Percentiles rank a stretch among this genome's conserved stretches.
phyloP scores from a whole-genome alignment of 92 coral and sea anemone genomes.

The Parazoanthus atlanticus region DNA sequence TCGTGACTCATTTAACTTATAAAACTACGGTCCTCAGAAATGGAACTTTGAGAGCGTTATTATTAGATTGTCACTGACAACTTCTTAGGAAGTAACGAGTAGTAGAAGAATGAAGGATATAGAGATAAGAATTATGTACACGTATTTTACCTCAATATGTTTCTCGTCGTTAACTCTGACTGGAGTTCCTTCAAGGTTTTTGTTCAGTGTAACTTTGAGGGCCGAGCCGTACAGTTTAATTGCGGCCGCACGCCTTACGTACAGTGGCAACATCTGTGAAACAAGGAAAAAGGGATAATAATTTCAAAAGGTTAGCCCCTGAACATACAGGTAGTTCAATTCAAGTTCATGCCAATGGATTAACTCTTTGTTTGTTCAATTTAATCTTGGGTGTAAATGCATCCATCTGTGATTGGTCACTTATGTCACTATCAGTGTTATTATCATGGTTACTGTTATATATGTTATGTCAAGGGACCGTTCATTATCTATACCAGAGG shows the following conservation, averaged over 20 bases:
- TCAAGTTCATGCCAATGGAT: too few relatives aligned
- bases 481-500: too few relatives aligned
- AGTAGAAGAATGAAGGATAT: too few relatives aligned
- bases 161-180: conserved; percentile 42
- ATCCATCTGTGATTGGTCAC: too few relatives aligned
- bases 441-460: too few relatives aligned
- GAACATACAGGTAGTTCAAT: neutral
- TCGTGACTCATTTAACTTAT: too few relatives aligned
- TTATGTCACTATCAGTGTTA: neutral
- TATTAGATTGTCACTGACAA: neutral
- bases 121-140: neutral
- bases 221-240: conserved; percentile 32
- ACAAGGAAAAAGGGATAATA: neutral
- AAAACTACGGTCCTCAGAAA: too few relatives aligned
- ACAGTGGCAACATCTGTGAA: conserved; percentile 31
- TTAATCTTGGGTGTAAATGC: too few relatives aligned
- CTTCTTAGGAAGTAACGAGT: neutral
- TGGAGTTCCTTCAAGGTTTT: conserved; percentile 43
- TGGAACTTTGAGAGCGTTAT: too few relatives aligned
- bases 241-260: conserved; percentile 43
- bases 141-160: conserved; percentile 31
- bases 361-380: too few relatives aligned
- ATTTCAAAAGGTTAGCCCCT: neutral
- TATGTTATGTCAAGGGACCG: too few relatives aligned
- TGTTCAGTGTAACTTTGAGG: conserved; percentile 33